Evolutionary conservation across 2,797 vertebrate species (phyloP).

Genomic region (Cuniculus paca): DNA sequence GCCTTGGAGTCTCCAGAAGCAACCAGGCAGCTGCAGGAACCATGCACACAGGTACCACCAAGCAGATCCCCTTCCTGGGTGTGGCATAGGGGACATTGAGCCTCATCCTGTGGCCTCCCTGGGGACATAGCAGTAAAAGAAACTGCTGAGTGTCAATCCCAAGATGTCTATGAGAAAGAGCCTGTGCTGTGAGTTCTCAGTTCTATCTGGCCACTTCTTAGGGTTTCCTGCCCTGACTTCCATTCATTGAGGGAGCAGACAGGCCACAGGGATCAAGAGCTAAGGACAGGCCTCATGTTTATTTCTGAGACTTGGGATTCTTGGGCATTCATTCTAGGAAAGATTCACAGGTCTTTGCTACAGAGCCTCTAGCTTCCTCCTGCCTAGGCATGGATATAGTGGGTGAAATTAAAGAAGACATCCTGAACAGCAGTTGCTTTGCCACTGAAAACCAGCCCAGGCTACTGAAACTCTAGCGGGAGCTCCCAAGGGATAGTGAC

Average conservation of each 20-base stretch:
- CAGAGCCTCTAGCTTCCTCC: neutral
- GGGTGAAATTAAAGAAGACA: neutral
- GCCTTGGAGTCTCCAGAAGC: neutral
- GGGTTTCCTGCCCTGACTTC: neutral
- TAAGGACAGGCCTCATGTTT: neutral
- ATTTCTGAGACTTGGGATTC: neutral
- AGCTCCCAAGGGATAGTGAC: too few species aligned
- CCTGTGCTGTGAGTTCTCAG: neutral
- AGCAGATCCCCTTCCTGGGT: neutral
- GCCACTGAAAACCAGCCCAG: neutral
- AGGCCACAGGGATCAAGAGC: neutral
- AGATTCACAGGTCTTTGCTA: neutral
- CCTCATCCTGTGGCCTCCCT: conserved; percentile 56
- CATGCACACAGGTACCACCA: neutral
- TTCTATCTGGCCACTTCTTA: neutral
- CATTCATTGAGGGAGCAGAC: neutral
- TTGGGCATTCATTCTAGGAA: neutral
- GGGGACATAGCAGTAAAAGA: conserved; percentile 41
- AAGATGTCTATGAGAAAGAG: neutral
- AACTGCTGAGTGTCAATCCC: conserved; percentile 40
- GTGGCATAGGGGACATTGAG: neutral
- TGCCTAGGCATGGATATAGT: neutral
- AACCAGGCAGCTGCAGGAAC: neutral
- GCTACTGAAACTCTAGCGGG: neutral
- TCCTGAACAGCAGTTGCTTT: neutral